Evolutionary conservation across 2,113 vertebrate genomes (phyloP), one percentile per base, ranked within the genome.

Genomic region (Setophaga kirtlandii): DNA sequence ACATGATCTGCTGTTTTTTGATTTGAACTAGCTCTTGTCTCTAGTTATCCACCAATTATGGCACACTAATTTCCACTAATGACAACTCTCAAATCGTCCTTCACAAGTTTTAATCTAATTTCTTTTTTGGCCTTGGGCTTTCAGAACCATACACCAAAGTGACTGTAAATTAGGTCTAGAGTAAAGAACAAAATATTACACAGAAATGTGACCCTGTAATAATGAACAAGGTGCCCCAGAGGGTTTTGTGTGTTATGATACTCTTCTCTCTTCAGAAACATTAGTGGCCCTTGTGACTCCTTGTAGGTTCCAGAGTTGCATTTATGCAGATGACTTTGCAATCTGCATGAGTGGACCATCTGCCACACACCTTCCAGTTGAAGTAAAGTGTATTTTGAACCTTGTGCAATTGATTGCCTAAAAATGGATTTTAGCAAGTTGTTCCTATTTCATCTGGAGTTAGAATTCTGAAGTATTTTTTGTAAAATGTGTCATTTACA

Each of bases 201-300:
- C 47, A 67, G 89, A 78, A 79, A 89, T 85, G 42, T 86, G 91
- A 94, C 67, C 85, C 65, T 76, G 60, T 59, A 91, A 69, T 90
- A 95, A 93, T 95, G 95, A 87, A 94, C 59, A 87, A 89, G 30
- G 49, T 87, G 56, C 56, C 94, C 53, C 62, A 89, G 56, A 92
- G 91, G 71, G 31, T 50, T 87, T 25, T 19, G 3, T 73, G 46
- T 83, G 90, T 49, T 95, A 46, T 83, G 81, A 92, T 88, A 82
- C 41, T 75, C 53, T 63, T 89, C 84, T 25, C 49, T 86, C 67
- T 91, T 79, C 52, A 90, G 80, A 84, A 58, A 94, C 62, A 71
- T 88, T 71, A 86, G 41, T 85, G 58, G 47, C 55, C 65, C 37
- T 76, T 94, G 65, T 65, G 82, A 85, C 89, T 89, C 87, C 89